Percentiles rank a stretch among this genome's conserved stretches.
Evolutionary conservation across 2,888 invertebrate genomes (phyloP).

Genomic region (Agrilus cyanescens): DNA sequence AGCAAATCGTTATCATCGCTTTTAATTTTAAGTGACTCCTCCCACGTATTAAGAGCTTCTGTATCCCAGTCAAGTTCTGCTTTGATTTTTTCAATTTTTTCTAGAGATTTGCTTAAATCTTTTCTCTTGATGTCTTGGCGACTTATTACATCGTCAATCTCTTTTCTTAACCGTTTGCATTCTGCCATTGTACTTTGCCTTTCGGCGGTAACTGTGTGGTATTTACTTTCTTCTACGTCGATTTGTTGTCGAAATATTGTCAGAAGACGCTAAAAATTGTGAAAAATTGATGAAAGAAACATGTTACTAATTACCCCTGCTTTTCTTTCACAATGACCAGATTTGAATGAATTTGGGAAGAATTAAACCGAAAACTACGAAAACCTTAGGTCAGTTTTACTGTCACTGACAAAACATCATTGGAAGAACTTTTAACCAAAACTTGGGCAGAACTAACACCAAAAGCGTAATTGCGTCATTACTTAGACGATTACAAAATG

Average conservation of each 20-base stretch:
- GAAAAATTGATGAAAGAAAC: too few relatives aligned
- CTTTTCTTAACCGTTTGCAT: constrained; percentile 38
- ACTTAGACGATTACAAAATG: too few relatives aligned
- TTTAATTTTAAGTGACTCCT: constrained; percentile 54
- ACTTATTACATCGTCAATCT: constrained; percentile 35
- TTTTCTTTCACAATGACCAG: too few relatives aligned
- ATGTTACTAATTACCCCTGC: too few relatives aligned
- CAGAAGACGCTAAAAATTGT: constrained; percentile 51
- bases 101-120: constrained; percentile 42
- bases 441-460: too few relatives aligned
- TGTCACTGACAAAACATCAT: too few relatives aligned
- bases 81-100: constrained; percentile 52
- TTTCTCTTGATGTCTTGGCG: constrained; percentile 36
- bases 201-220: constrained; percentile 32
- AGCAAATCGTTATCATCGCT: constrained; percentile 60
- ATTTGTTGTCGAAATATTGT: constrained; percentile 57
- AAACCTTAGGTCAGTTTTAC: too few relatives aligned
- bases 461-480: too few relatives aligned
- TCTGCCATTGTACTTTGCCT: constrained; percentile 37
- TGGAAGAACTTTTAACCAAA: too few relatives aligned
- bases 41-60: constrained; percentile 57
- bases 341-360: too few relatives aligned
- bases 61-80: constrained; percentile 56
- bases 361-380: too few relatives aligned
- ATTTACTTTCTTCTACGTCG: constrained; percentile 50